Evolutionary conservation across 2,113 vertebrate species (phyloP).

Genomic region (Podocnemis expansa): DNA sequence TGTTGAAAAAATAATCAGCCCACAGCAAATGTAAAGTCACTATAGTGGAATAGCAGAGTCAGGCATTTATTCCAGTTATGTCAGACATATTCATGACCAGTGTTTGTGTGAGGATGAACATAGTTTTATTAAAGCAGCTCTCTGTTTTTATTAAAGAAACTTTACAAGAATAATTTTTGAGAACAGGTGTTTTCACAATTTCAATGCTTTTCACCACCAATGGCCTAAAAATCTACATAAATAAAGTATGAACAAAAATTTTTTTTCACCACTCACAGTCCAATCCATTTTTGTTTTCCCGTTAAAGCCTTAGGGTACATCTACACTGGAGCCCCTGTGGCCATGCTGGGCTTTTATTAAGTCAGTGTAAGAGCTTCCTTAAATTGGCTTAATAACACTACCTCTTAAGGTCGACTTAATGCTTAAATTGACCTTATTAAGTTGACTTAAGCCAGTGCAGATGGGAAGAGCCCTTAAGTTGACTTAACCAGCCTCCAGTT

Average conservation of each 20-base stretch:
- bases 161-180: constrained; percentile 24
- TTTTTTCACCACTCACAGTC: constrained; percentile 47
- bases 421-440: too few species aligned
- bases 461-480: too few species aligned
- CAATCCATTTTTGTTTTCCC: constrained; percentile 58
- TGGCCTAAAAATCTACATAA: constrained; percentile 26
- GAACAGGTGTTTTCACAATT: constrained; percentile 36
- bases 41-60: constrained; percentile 75
- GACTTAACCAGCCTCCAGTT: too few species aligned
- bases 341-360: too few species aligned
- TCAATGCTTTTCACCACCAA: constrained; percentile 19
- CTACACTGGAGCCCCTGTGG: too few species aligned
- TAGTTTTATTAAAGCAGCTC: constrained; percentile 36
- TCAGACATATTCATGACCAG: constrained; percentile 46
- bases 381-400: too few species aligned
- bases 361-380: too few species aligned
- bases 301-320: constrained; percentile 55
- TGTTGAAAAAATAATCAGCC: constrained; percentile 86
- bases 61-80: constrained; percentile 48
- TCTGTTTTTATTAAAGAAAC: constrained; percentile 43
- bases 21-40: constrained; percentile 81
- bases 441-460: too few species aligned
- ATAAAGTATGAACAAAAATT: constrained; percentile 18
- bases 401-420: too few species aligned
- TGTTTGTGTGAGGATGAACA: constrained; percentile 61